A percentile compares a stretch with the other conserved stretches of the same genome.
phyloP scores from a whole-genome alignment of 2,888 invertebrate species.

The Lydus trimaculatus region DNA sequence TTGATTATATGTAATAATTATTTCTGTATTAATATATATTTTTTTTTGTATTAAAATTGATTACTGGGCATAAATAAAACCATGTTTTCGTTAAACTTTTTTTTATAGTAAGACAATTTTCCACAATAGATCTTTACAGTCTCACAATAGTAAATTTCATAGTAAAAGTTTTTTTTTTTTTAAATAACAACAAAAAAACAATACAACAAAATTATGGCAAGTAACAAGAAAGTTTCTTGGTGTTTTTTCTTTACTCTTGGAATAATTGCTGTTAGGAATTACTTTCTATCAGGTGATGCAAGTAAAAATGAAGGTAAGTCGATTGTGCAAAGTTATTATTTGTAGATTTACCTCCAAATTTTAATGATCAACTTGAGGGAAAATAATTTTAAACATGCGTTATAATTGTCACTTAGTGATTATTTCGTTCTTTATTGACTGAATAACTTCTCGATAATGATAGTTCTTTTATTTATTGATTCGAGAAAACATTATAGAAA shows the following conservation, averaged over 20 bases:
- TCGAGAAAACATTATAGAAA: conserved; percentile 7
- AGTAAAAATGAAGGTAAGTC: not conserved
- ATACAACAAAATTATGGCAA: conserved; percentile 52
- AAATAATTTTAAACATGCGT: not conserved
- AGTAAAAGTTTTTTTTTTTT: conserved; percentile 42
- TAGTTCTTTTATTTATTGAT: conserved; percentile 23
- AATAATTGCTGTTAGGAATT: not conserved
- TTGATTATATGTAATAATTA: not conserved
- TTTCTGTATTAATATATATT: not conserved
- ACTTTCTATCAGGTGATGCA: not conserved
- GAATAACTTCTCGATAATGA: conserved; percentile 32
- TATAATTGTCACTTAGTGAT: conserved; percentile 33
- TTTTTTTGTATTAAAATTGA: not conserved
- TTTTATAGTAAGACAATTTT: conserved; percentile 30
- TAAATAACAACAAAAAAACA: conserved; percentile 52
- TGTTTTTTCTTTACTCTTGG: conserved; percentile 28
- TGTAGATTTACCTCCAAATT: not conserved
- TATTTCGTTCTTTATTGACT: conserved; percentile 37
- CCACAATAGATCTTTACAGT: conserved; percentile 53
- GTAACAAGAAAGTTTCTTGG: conserved; percentile 48
- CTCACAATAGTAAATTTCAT: conserved; percentile 51
- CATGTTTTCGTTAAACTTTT: not conserved
- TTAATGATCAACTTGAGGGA: not conserved
- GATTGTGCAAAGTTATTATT: not conserved
- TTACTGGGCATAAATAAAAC: not conserved